Base-by-base conservation (phyloP, 2,113 vertebrate genomes). In the Cisticola juncidis region DNA sequence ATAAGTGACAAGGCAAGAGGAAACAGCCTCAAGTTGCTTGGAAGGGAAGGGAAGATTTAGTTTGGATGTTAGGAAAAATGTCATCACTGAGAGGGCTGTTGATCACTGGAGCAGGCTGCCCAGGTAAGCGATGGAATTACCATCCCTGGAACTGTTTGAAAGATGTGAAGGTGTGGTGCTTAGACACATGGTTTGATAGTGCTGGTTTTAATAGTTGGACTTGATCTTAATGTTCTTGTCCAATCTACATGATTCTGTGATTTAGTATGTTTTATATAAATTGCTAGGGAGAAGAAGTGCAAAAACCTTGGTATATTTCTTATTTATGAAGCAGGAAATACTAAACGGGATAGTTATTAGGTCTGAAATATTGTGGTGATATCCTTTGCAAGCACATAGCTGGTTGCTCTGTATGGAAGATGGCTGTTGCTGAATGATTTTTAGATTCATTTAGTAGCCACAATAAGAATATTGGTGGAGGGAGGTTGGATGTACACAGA, bases 401-500 rank as follows among this genome's bases (percentile, higher is more conserved):
- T 86, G 66, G 54, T 61, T 92, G 17, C 29, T 86, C 11, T 88
- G 6, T 94, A 65, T 89, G 44, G 56, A 94, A 88, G 86, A 36
- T 25, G 15, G 18, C 33, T 58, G 44, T 90, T 95, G 65, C 58
- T 80, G 60, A 81, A 36, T 76, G 13, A 56, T 70, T 86, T 62
- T 79, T 76, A 80, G 29, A 44, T 31, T 88, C 40, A 71, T 4
- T 31, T 86, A 18, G 11, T 70, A 70, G 25, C 31, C 7, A 26
- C 42, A 38, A 12, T 40, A 14, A 53, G 14, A 68, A 36, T 65
- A 17, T 38, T 74, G 48, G 5, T 24, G 38, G 23, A 62, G n/a
- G 1, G 4, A 6, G 4, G 4, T 35, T 38, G 3, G 4, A 2
- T 56, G 23, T 48, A 35, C 21, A 38, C 0, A 7, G 48, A 23